Base-by-base conservation (phyloP, 2,113 vertebrate species). In the Aphyosemion australe region DNA sequence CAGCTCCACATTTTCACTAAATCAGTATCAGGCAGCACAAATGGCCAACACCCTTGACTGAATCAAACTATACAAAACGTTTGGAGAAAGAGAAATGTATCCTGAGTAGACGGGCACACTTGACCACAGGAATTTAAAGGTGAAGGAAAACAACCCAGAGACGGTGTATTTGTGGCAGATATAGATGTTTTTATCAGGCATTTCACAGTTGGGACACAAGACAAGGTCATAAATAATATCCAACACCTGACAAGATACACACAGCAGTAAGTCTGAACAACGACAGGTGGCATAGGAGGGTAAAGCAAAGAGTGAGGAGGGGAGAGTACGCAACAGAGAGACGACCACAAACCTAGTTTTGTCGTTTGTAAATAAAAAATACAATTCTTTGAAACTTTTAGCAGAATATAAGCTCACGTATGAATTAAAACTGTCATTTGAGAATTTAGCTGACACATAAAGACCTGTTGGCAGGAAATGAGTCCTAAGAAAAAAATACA, bases 211-310 rank as follows among this genome's bases (percentile, higher is more conserved):
- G 79, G 88, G 92, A 93, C 91, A 93, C 91, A 89, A 93, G 93
- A 93, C 93, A 91, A 92, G 86, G 87, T 92, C 89, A 92, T 92
- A 92, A 93, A 94, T 92, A 89, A 94, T 92, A 93, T 86, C 86
- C 68, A 93, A 91, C 90, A 92, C 81, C 84, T 90, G 91, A 93
- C 91, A 91, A 87, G 67, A 85, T 90, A 92, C 84, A 72, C 86
- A 91, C 90, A 91, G 88, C 87, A 91, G 85, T 85, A 85, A 42
- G 74, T 88, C 80, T 89, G 42, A 87, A 91, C 84, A 85, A 84
- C 72, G 50, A 90, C 87, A 84, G 84, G 84, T 76, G 86, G 83
- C 79, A 85, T 63, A 85, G 78, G 73, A 86, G 83, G 84, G 83
- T 70, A 89, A 88, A 89, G 90, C 80, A 88, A 89, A 88, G 80